Conservation (phyloP, 2,888 invertebrate genomes). For the Iselma pallidipennis region DNA sequence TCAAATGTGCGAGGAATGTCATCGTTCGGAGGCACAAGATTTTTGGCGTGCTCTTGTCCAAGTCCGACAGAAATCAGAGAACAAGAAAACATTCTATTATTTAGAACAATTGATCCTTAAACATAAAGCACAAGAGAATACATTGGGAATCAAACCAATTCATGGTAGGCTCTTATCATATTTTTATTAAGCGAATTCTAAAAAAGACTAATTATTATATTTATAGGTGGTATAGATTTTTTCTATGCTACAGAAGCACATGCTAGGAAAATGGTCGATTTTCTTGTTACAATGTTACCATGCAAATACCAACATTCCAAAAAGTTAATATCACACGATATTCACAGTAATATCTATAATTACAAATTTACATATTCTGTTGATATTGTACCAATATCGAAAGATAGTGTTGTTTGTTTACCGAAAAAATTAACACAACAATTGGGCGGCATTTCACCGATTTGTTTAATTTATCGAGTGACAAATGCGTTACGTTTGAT, state of each 20-base stretch:
- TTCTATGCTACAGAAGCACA: conserved; percentile 87
- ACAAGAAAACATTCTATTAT: conserved; percentile 97
- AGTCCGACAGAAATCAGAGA: conserved; percentile 84
- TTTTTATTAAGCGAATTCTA: conserved; percentile 2
- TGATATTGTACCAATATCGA: conserved; percentile 95
- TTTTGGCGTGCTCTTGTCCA: conserved; percentile 95
- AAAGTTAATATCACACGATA: conserved; percentile 95
- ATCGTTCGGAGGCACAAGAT: conserved; percentile 95
- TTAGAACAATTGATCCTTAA: conserved; percentile 96
- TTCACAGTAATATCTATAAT: conserved; percentile 94
- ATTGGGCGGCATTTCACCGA: conserved; percentile 82
- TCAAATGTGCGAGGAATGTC: conserved; percentile 98
- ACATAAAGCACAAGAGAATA: conserved; percentile 88
- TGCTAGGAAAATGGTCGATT: conserved; percentile 95
- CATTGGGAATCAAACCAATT: conserved; percentile 74
- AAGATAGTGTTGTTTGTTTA: conserved; percentile 90
- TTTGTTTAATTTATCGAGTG: conserved; percentile 88
- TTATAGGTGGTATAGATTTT: conserved; percentile 83
- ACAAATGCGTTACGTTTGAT: conserved; percentile 91
- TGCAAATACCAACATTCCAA: conserved; percentile 88
- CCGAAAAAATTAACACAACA: conserved; percentile 84
- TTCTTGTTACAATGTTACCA: conserved; percentile 85
- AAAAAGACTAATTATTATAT: conserved; percentile 15
- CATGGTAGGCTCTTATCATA: no score
- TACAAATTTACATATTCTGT: conserved; percentile 95